Base-by-base conservation (phyloP, 2,113 vertebrate species). In the Equus przewalskii region DNA sequence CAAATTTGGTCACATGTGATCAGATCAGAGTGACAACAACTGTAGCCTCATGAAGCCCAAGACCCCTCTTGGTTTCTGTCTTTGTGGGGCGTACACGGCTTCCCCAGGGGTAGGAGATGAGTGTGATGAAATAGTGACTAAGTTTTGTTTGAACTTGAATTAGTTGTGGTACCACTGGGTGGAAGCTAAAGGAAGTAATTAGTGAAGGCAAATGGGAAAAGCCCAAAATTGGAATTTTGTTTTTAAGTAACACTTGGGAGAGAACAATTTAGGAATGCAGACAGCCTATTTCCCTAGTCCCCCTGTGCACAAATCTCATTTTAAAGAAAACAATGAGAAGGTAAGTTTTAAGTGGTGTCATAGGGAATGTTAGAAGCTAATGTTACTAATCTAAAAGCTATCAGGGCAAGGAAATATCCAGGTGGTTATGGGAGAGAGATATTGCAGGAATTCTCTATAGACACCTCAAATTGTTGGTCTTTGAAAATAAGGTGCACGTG, bases 141-240 rank as follows among this genome's bases (percentile, higher is more conserved):
- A 18, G 15, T 72, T 73, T 44, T 90, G 56, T 79, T 70, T 15
- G 58, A 95, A 96, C 75, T 80, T 92, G 94, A 94, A 92, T 94
- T 51, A 80, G 75, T 83, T 95, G 69, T 15, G 75, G 85, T 30
- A 22, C 92, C 58, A 56, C n/a, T 41, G 73, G 67, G 22, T 19
- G 9, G 60, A 62, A 78, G 90, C 78, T 15, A 70, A 72, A 90
- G 76, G 75, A 97, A 94, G 80, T 72, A 78, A 95, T 97, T 92
- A 97, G 96, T 81, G 95, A 78, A 88, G 90, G 92, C 95, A 93
- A 87, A n/a, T 96, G 97, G 95, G 94, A 96, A 96, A 84, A 80
- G 95, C n/a, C 60, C 67, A 8, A 96, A 93, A 97, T 78, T 93
- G 78, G 92, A 96, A 73, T 70, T 96, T 79, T 30, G 64, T 92